Evolutionary conservation across 1,140 invertebrate genomes (phyloP), one percentile per base, ranked within the genome.

Genomic region (Trichomalopsis sarcophagae): DNA sequence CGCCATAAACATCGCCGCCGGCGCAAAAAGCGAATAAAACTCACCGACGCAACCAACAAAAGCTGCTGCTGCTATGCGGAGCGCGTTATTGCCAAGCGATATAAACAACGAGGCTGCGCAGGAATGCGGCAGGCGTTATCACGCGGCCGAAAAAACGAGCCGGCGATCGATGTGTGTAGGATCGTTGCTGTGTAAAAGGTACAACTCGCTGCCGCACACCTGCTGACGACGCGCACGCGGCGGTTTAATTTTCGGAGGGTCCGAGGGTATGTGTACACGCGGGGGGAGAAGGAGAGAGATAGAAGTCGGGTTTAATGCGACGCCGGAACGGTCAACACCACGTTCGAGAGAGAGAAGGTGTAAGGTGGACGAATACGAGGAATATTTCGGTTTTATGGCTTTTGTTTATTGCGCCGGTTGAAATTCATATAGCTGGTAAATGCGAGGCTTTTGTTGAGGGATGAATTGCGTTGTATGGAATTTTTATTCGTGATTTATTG

Each of bases 91-190:
- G 33, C 27, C 36, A 10, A 5, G 14, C 14, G 73, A 40, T 74
- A 74, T 74, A 74, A 74, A 74, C 73, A 74, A 74, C 14, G 73
- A 74, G 30, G 23, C 69, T 62, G 55, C 55, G 23, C 30, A 74
- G 73, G 73, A 74, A 74, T 74, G 73, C 33, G 36, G 73, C 33
- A 71, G 69, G 55, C 69, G 69, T 69, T 40, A 74, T 74, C 7
- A 36, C 27, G 6, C 33, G 36, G 30, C 68, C 30, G 23, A 74
- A 40, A 17, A 40, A 36, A 74, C 73, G 55, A n/a, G 21, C 9
- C 40, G 40, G 40, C 40, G 73, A 74, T 40, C 73, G 33, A 33
- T 40, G 73, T 74, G 13, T 36, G 17, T 27, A 27, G 27, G 27
- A 27, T 27, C 71, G 14, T 30, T 33, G 33, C 50, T 55, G 50